These are phyloP conservation scores for Mamestra brassicae DNA, from an alignment of 2,888 invertebrate genomes.

Conservation along the genomic window DNA sequence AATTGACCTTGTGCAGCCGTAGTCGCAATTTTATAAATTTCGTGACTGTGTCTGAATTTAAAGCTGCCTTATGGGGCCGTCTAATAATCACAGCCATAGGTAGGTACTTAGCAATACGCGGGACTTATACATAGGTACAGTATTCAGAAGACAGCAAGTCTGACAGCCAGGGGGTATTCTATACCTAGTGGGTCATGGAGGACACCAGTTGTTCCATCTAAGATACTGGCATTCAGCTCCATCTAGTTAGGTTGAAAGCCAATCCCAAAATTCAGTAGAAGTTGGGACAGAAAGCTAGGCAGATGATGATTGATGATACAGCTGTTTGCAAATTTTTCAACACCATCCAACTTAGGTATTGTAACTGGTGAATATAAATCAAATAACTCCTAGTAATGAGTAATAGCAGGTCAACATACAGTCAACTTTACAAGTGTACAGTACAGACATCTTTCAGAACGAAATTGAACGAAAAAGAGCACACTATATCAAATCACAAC, in stretches of 20 bases:
- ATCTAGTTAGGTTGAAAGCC: too few relatives aligned
- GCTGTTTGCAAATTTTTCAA: neutral
- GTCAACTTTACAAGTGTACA: neutral
- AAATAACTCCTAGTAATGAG: neutral
- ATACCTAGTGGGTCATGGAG: neutral
- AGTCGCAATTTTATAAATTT: slow-evolving; percentile 36
- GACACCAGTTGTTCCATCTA: neutral
- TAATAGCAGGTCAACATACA: neutral
- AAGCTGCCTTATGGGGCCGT: neutral
- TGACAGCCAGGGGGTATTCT: neutral
- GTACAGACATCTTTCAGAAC: neutral
- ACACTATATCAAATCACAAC: slow-evolving; percentile 56
- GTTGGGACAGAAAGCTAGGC: too few relatives aligned
- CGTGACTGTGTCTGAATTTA: slow-evolving; percentile 5
- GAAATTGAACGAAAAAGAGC: too few relatives aligned
- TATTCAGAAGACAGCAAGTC: neutral
- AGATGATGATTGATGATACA: too few relatives aligned
- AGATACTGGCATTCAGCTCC: neutral
- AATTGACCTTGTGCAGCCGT: slow-evolving; percentile 41
- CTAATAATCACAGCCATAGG: neutral
- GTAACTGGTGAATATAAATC: neutral
- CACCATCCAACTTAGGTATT: neutral
- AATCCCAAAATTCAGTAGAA: neutral
- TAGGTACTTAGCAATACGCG: neutral
- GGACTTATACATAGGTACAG: neutral